Evolutionary conservation across 2,888 invertebrate genomes (phyloP).

Genomic region (Phymatocera aterrima): DNA sequence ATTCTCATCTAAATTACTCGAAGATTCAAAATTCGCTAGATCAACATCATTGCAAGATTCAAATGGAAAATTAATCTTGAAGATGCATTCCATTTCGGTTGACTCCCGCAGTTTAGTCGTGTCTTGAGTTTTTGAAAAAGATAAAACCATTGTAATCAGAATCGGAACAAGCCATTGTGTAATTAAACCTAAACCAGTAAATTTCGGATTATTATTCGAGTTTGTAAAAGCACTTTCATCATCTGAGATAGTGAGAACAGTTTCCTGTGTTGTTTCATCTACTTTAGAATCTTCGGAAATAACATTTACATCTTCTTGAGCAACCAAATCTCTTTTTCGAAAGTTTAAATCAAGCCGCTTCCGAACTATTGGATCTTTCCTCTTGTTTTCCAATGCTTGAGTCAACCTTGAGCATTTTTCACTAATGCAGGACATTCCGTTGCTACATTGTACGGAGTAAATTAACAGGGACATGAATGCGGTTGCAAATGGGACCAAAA

Average conservation of each 20-base stretch:
- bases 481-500: constrained; percentile 68
- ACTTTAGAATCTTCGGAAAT: neutral
- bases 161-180: constrained; percentile 68
- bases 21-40: neutral
- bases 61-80: constrained; percentile 61
- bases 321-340: neutral
- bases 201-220: constrained; percentile 47
- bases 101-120: constrained; percentile 45
- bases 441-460: constrained; percentile 61
- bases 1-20: constrained; percentile 41
- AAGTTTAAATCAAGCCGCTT: neutral
- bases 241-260: constrained; percentile 17
- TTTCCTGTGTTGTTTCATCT: neutral
- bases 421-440: constrained; percentile 51
- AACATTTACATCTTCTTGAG: constrained; percentile 2
- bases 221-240: constrained; percentile 15
- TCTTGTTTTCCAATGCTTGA: neutral
- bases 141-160: constrained; percentile 58
- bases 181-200: constrained; percentile 56
- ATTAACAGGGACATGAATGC: constrained; percentile 67
- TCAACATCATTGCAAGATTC: constrained; percentile 54
- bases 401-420: constrained; percentile 50
- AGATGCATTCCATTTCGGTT: constrained; percentile 57
- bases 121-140: constrained; percentile 55
- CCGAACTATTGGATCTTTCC: neutral